Evolutionary conservation across 2,888 invertebrate genomes (phyloP).

Genomic region (Eurytoma californica): DNA sequence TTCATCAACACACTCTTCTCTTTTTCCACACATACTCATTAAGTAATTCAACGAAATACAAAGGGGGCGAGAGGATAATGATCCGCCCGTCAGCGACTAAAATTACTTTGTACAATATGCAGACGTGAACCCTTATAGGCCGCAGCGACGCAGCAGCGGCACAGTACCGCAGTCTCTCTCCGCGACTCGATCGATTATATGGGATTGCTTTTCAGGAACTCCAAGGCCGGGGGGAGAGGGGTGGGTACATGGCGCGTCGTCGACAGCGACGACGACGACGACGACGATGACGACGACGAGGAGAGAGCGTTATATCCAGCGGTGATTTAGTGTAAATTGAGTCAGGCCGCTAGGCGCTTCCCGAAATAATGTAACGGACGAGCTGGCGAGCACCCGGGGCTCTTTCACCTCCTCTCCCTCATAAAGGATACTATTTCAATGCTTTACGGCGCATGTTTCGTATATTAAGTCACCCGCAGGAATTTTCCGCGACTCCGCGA

Average conservation of each 20-base stretch:
- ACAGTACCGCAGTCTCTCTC: too few relatives aligned
- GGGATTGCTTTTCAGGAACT: neutral
- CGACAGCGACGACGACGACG: too few relatives aligned
- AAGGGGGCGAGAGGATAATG: too few relatives aligned
- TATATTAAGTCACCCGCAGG: slow-evolving; percentile 47
- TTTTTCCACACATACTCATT: too few relatives aligned
- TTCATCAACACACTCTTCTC: too few relatives aligned
- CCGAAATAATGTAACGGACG: slow-evolving; percentile 20
- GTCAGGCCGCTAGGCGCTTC: slow-evolving; percentile 29
- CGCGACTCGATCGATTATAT: slow-evolving; percentile 32
- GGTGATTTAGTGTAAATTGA: slow-evolving; percentile 60
- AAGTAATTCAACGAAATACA: too few relatives aligned
- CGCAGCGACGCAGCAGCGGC: too few relatives aligned
- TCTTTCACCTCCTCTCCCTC: slow-evolving; percentile 2
- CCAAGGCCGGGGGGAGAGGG: neutral
- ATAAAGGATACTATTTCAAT: slow-evolving; percentile 54
- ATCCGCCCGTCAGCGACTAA: neutral
- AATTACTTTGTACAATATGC: neutral
- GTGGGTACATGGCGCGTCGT: too few relatives aligned
- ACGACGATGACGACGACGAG: too few relatives aligned
- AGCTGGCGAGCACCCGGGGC: slow-evolving; percentile 11
- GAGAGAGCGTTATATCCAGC: too few relatives aligned
- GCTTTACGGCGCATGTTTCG: slow-evolving; percentile 57
- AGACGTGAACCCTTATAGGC: too few relatives aligned
- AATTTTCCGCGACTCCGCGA: neutral